A percentile compares a stretch with the other conserved stretches of the same genome.
These are phyloP conservation scores for Hydriomena furcata DNA, from an alignment of 2,888 invertebrate species.

Conservation along the genomic window DNA sequence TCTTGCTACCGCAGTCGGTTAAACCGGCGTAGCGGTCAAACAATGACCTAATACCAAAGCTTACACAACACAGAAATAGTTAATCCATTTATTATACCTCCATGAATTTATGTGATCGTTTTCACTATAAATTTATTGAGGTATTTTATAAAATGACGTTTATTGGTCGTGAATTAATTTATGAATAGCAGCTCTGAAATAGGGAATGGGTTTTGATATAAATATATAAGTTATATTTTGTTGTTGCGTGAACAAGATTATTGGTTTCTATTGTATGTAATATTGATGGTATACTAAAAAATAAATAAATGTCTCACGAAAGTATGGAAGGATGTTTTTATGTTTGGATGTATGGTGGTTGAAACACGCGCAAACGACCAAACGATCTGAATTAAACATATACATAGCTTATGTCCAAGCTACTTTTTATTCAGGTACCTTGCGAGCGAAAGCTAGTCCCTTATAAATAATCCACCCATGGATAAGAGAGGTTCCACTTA, in stretches of 20 bases:
- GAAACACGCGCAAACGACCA: no score
- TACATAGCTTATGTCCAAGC: no score
- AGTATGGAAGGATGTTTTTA: no score
- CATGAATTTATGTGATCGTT: conserved; percentile 31
- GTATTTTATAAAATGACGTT: conserved; percentile 57
- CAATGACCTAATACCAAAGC: conserved; percentile 16
- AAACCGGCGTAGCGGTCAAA: conserved; percentile 4
- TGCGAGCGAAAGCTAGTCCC: no score
- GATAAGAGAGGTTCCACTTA: no score
- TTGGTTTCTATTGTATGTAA: conserved; percentile 1
- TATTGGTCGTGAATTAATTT: conserved; percentile 63
- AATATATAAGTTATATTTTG: conserved; percentile 37
- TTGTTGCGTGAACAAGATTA: not conserved
- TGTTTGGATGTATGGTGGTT: no score
- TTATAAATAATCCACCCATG: no score
- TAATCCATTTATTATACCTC: conserved; percentile 27
- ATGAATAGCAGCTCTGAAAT: conserved; percentile 42
- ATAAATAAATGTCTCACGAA: no score
- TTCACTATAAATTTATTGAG: conserved; percentile 54
- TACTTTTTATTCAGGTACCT: no score
- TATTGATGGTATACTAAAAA: conserved; percentile 1
- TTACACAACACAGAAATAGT: conserved; percentile 13
- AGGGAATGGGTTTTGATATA: conserved; percentile 30
- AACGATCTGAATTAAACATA: no score
- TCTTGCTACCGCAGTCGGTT: not conserved